Evolutionary conservation across 2,888 invertebrate genomes (phyloP), one percentile per base, ranked within the genome.

Genomic region (Limnephilus rhombicus): DNA sequence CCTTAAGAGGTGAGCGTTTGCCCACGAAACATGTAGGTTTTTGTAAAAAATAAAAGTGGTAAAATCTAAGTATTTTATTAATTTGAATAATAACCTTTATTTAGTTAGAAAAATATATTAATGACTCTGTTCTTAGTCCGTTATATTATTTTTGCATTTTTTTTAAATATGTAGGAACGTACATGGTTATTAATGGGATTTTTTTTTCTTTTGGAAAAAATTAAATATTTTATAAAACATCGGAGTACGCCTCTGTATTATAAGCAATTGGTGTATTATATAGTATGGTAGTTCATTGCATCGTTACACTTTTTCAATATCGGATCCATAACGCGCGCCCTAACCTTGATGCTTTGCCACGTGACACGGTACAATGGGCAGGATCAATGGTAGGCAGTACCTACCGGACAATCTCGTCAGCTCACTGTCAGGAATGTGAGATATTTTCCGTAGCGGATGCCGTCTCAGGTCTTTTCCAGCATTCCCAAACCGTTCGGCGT

Each of bases 361-460:
- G 53, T 68, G 24, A 31, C 37, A 83, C 29, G 83, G 37, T 83
- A 18, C 83, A 34, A 5, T 15, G 37, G 83, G 15, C 29, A 34
- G 24, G 31, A 29, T 82, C 82, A 34, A 82, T 82, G 29, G 29
- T 31, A 81, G 81, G 81, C 81, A 81, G 12, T 9, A 81, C 31
- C 82, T 81, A n/a, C 34, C 82, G 82, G 82, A 82, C 34, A 31
- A 83, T 31, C 83, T 34, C 37, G 83, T 24, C 83, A 31, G 83
- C 37, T 13, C 24, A 68, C 53, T 68, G 18, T 68, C 18, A 68
- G 88, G 88, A 80, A 88, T 88, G 68, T 80, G 34, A 80, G 80
- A 86, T 80, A 68, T 88, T 88, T 68, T 88, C 88, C 88, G 88
- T 68, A 68, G 34, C 88, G 88, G 87, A 87, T 87, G 53, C 87